Evolutionary conservation across 2,888 invertebrate species (phyloP).

Genomic region (Melikaiella ostensackeni): DNA sequence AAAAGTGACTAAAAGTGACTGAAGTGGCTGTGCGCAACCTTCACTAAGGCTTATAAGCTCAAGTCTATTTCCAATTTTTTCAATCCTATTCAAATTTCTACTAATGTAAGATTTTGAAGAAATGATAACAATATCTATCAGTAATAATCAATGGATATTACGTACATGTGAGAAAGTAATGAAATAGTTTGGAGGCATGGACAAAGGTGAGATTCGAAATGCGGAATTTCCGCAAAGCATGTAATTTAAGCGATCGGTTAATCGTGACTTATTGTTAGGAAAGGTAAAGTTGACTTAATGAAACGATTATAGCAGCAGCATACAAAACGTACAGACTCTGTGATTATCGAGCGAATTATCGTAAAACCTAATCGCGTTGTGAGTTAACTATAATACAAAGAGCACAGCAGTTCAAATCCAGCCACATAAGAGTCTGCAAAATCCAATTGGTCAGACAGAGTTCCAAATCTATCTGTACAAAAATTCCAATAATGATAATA

Average conservation of each 20-base stretch:
- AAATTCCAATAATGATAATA: background rate
- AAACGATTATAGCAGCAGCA: slow-evolving; percentile 49
- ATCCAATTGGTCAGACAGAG: slow-evolving; percentile 15
- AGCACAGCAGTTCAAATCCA: slow-evolving; percentile 45
- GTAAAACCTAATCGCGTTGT: slow-evolving; percentile 51
- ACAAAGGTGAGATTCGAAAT: slow-evolving; percentile 23
- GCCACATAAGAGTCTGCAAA: slow-evolving; percentile 4
- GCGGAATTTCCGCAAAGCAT: slow-evolving; percentile 37
- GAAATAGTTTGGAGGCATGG: background rate
- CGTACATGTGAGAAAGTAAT: background rate
- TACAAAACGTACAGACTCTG: slow-evolving; percentile 34
- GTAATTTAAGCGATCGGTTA: slow-evolving; percentile 44
- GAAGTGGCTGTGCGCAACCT: too few relatives aligned
- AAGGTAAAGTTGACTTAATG: slow-evolving; percentile 53
- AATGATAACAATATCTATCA: too few relatives aligned
- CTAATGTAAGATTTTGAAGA: too few relatives aligned
- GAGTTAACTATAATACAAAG: slow-evolving; percentile 46
- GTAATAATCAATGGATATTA: background rate
- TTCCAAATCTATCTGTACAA: background rate
- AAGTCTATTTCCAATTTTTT: too few relatives aligned
- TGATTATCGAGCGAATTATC: slow-evolving; percentile 53
- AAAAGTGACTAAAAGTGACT: too few relatives aligned
- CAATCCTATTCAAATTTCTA: too few relatives aligned
- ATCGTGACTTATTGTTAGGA: slow-evolving; percentile 48
- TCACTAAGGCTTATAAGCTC: too few relatives aligned